Evolutionary conservation across 2,113 vertebrate species (phyloP), one percentile per base, ranked within the genome.

Genomic region (Perca flavescens): DNA sequence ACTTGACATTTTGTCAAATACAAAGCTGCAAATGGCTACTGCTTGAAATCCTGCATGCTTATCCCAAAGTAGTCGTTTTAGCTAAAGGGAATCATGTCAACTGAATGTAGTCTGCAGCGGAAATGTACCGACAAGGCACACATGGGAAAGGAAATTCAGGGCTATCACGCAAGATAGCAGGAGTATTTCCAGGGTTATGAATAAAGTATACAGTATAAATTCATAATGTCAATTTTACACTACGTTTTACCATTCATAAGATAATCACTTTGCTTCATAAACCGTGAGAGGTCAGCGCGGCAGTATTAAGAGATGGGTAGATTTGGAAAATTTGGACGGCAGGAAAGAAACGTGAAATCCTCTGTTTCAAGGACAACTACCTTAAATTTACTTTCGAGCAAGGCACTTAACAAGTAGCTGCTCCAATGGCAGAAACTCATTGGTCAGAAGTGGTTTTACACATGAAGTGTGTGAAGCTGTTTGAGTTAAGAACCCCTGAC

Each of bases 131-230:
- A 64, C 65, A 34, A 31, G 67, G 31, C 11, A 36, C 16, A 10
- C 31, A 16, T 15, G 31, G 31, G n/a, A 40, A 54, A 54, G 19
- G 31, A 40, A n/a, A 54, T n/a, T 16, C 31, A 34, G 4, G 58
- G 57, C 17, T 78, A 60, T 77, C 66, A 65, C 19, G 11, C 17
- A 25, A 86, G 75, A 86, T 53, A 85, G 74, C 40, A 31, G 25
- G 36, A 46, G 49, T 53, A 53, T 82, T 84, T 78, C 57, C n/a
- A 58, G 53, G 21, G 22, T 47, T 77, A 54, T 64, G 67, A 86
- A 89, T 86, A 81, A 88, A 87, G 84, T 71, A 79, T 80, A 77
- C 61, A 64, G 34, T 73, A 63, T 76, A 63, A 87, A 84, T 89
- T 69, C 84, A 78, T 79, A 63, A 70, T 74, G 66, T 77, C 63